Base-by-base conservation (phyloP, 2,888 invertebrate genomes). In the Andrena camellia region DNA sequence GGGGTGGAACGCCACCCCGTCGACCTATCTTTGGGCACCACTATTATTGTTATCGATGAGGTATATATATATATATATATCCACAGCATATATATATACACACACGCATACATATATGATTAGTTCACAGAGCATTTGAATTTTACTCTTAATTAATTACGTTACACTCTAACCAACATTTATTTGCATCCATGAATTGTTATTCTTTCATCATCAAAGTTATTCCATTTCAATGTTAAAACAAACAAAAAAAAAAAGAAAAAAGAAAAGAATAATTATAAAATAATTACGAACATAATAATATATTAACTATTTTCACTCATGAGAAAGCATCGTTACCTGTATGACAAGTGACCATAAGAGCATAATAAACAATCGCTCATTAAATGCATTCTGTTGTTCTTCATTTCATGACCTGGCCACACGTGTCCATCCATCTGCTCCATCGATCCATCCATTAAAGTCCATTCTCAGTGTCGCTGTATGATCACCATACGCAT, bases 331-430 rank as follows among this genome's bases (percentile, higher is more conserved):
- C 94, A 94, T 94, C 94, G 94, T 94, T 94, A 94, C 94, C 94
- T 94, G 94, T 94, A 94, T 93, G 94, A 94, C 94, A 94, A 94
- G 94, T 94, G 94, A 94, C 94, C 94, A 94, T 94, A 93, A 94
- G 94, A 94, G 94, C 94, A 94, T 94, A 94, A 94, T 94, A 94
- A 94, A 94, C 94, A 94, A 93, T 94, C 94, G 94, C 94, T 94
- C 94, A 94, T 94, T 93, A 94, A 94, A 94, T 94, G 94, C 94
- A 94, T 94, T 93, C 89, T 93, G 94, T 94, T 94, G 94, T 94
- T 94, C 90, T 94, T 94, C 94, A 94, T 94, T 94, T 94, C 94
- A 94, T 93, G 88, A 94, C 93, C 93, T 90, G 88, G 90, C 92
- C 92, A 93, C 92, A 83, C 85, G 89, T 89, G 90, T 89, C 89